phyloP scores from a whole-genome alignment of 2,888 invertebrate species.

The Drosophila seclusa region DNA sequence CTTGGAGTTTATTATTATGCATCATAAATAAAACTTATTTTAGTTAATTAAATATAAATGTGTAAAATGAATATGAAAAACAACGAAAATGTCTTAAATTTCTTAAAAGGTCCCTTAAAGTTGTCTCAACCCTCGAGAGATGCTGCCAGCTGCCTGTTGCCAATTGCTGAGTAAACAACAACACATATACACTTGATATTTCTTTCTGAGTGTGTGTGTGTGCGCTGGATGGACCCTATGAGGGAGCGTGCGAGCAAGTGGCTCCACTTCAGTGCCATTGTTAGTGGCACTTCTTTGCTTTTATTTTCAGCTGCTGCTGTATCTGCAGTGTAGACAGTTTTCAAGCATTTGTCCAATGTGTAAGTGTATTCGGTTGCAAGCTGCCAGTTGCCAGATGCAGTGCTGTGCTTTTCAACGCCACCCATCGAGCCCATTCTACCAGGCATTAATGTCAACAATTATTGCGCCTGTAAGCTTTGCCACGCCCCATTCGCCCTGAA shows the following conservation, averaged over 20 bases:
- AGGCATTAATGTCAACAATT: slow-evolving; percentile 75
- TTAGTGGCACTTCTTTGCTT: slow-evolving; percentile 63
- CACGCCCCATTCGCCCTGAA: not conserved
- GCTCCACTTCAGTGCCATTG: slow-evolving; percentile 64
- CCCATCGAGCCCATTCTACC: slow-evolving; percentile 29
- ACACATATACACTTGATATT: slow-evolving; percentile 50
- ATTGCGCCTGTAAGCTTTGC: slow-evolving; percentile 26
- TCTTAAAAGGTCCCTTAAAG: slow-evolving; percentile 38
- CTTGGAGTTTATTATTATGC: not conserved
- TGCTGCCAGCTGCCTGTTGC: slow-evolving; percentile 55
- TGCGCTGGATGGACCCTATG: slow-evolving; percentile 29
- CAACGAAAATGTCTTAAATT: slow-evolving; percentile 30
- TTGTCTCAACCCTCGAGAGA: slow-evolving; percentile 24
- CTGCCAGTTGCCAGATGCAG: slow-evolving; percentile 36
- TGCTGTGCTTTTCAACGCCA: slow-evolving; percentile 55
- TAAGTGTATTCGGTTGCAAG: slow-evolving; percentile 15
- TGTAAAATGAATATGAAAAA: slow-evolving; percentile 3
- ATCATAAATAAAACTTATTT: not conserved
- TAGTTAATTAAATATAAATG: no score
- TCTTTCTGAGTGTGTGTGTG: slow-evolving; percentile 12
- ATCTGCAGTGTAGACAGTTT: slow-evolving; percentile 42
- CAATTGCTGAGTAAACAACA: slow-evolving; percentile 67
- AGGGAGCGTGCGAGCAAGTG: slow-evolving; percentile 38
- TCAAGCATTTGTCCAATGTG: slow-evolving; percentile 34
- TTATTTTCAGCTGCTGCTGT: slow-evolving; percentile 45